phyloP scores from a whole-genome alignment of 1,140 invertebrate species.

The Drosophila quadrilineata region DNA sequence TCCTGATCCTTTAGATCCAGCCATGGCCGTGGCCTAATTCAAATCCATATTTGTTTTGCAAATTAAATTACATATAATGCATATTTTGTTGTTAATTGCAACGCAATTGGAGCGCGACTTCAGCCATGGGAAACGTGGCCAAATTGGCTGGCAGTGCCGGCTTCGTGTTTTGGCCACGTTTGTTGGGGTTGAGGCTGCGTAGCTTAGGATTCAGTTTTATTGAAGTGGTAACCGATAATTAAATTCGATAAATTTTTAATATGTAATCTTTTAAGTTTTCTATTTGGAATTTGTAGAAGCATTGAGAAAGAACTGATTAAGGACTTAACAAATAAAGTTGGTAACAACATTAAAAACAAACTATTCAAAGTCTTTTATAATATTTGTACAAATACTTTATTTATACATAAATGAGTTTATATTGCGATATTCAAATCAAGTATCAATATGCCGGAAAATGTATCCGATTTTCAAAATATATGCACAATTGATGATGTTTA shows the following conservation, averaged over 20 bases:
- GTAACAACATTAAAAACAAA: conserved; percentile 72
- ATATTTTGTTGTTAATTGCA: conserved; percentile 43
- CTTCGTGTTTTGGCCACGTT: conserved; percentile 19
- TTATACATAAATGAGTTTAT: too few species aligned
- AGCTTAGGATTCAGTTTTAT: conserved; percentile 68
- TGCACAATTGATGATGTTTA: too few species aligned
- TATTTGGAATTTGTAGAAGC: conserved; percentile 74
- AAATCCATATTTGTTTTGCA: conserved; percentile 29
- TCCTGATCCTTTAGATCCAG: too few species aligned
- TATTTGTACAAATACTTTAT: background rate
- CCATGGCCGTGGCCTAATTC: conserved; percentile 44
- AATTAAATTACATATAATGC: conserved; percentile 39
- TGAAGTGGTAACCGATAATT: conserved; percentile 50
- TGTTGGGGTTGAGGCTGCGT: conserved; percentile 16
- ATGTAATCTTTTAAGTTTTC: conserved; percentile 72
- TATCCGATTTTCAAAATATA: too few species aligned
- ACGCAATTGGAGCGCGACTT: conserved; percentile 26
- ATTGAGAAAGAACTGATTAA: conserved; percentile 78
- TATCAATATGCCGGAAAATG: background rate
- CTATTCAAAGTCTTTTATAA: background rate
- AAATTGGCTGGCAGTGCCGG: conserved; percentile 27
- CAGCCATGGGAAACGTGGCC: conserved; percentile 15
- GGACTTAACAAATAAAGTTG: conserved; percentile 79
- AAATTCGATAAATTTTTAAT: conserved; percentile 64
- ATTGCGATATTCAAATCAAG: background rate